A percentile compares a stretch with the other conserved stretches of the same genome.
phyloP scores from a whole-genome alignment of 2,888 invertebrate genomes.

The Caenorhabditis plicata region DNA sequence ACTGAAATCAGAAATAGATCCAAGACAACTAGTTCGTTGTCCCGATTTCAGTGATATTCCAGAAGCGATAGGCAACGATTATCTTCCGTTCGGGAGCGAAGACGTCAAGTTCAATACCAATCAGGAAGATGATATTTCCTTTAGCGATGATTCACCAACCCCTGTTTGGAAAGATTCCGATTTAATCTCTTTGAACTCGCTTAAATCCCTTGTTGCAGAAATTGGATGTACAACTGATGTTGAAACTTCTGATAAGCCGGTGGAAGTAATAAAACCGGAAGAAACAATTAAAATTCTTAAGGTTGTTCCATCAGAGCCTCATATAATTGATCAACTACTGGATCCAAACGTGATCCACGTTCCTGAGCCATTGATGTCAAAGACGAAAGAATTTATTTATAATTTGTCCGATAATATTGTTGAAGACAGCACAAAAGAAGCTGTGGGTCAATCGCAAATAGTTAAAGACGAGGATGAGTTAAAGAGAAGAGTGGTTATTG shows the following conservation, averaged over 20 bases:
- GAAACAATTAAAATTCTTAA: conserved; percentile 22
- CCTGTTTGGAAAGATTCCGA: conserved; percentile 25
- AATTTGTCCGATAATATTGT: conserved; percentile 17
- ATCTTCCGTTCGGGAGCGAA: conserved; percentile 27
- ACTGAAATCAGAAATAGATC: too few species aligned
- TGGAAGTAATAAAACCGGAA: background rate
- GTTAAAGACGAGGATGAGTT: too few species aligned
- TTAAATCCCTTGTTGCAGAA: conserved; percentile 27
- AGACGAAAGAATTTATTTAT: conserved; percentile 9
- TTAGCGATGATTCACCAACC: too few species aligned
- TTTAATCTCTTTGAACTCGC: conserved; percentile 23
- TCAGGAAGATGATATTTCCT: too few species aligned
- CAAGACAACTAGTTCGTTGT: too few species aligned
- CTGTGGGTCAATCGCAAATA: too few species aligned
- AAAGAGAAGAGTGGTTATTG: too few species aligned
- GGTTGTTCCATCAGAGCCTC: conserved; percentile 20
- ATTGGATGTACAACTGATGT: conserved; percentile 21
- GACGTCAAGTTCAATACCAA: conserved; percentile 1
- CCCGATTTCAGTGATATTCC: conserved; percentile 7
- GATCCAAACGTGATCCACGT: conserved; percentile 18
- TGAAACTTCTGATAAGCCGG: background rate
- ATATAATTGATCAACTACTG: conserved; percentile 8
- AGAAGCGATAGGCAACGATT: too few species aligned
- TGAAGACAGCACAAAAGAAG: conserved; percentile 17
- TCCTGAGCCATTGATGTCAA: conserved; percentile 7